Evolutionary conservation across 2,113 vertebrate species (phyloP), one percentile per base, ranked within the genome.

Genomic region (Dissostichus mawsoni): DNA sequence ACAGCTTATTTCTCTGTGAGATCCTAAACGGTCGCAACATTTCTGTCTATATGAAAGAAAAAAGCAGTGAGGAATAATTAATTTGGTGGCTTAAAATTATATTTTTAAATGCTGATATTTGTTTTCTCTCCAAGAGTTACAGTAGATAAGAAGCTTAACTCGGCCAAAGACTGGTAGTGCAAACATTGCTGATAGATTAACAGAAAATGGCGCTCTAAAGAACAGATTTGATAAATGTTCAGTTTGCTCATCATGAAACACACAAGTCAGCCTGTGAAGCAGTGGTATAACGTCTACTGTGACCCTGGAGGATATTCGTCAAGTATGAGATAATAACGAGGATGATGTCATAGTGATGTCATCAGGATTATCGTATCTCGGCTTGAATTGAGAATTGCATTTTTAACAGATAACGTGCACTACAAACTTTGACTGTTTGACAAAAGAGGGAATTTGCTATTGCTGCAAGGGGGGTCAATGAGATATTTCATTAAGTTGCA

Each of bases 311-410:
- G 17, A 20, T 16, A 67, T 29, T 25, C 25, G 12, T 45, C 23
- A 44, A 23, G 12, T 74, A 69, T 74, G 44, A 70, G 52, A 68
- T 62, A 78, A 71, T 50, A 25, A 33, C 14, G 18, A 17, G 18
- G 29, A 50, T 56, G 53, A 41, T 36, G 48, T 69, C 59, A 61
- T 11, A 16, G 41, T 50, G 74, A 66, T 52, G 73, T 50, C 47
- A 62, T 72, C 58, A 62, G 18, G 14, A 52, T 53, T 41, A 41
- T 8, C 36, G 36, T n/a, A 8, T 16, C 16, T 74, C 2, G 0
- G 47, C 50, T 72, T n/a, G 12, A 29, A 2, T 20, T 11, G 36
- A 41, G 36, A 41, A 41, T 41, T 11, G 3, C 56, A 57, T 58
- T 29, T 18, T 11, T 17, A 25, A 58, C 9, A 61, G 58, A 36